Base-by-base conservation (phyloP, 2,797 vertebrate species). In the Acrossocheilus fasciatus region DNA sequence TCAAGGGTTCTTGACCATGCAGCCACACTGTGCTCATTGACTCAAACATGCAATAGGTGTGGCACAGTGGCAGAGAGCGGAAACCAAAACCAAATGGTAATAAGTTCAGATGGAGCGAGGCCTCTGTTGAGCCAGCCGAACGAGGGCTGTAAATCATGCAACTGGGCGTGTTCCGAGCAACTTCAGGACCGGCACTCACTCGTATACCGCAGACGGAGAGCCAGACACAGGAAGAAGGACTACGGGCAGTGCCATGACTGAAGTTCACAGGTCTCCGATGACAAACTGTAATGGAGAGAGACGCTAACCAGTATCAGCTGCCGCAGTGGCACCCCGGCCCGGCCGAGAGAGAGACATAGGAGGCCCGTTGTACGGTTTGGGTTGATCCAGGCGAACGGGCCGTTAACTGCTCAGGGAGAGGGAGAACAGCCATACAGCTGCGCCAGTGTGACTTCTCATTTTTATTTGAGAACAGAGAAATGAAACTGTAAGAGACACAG, bases 71-170 rank as follows among this genome's bases (percentile, higher is more conserved):
- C 93, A 93, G 90, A 90, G 91, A 88, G 85, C 54, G 79, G 93
- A 95, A 95, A 95, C 93, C 92, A 93, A 94, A 94, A 95, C 93
- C 94, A 94, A 95, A 94, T 93, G 94, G 93, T 92, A 92, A 91
- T 93, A 93, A 92, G 91, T 89, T 91, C 15, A 90, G 91, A 92
- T 89, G 90, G 90, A 93, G 92, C 89, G 88, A 89, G 92, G 93
- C 92, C 91, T 93, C 92, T 83, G 86, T 91, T 90, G 90, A 92
- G 92, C 92, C 92, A 90, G 90, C 91, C n/a, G 70, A 91, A 89
- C 91, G 91, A 93, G 89, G 86, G 90, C 91, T 91, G 93, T 93
- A 93, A 95, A 95, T 95, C 93, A 92, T 91, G 88, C 89, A 88
- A 91, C 89, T 87, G 84, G 93, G 94, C 89, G 93, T 93, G 93